Evolutionary conservation across 2,888 invertebrate species (phyloP).

Genomic region (Serrognathus titanus): DNA sequence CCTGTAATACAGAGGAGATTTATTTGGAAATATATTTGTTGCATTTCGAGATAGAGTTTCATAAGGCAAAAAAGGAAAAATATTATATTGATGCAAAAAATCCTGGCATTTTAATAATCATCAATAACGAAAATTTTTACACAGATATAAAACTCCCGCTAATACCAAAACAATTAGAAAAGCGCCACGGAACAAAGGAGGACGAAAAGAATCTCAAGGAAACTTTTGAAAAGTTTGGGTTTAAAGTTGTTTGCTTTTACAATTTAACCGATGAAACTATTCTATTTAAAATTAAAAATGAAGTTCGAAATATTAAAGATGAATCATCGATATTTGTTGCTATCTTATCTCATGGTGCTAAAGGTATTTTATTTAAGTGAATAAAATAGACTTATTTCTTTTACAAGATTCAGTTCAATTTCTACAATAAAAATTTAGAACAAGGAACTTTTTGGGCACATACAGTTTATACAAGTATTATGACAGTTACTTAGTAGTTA

Average conservation of each 20-base stretch:
- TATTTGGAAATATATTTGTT: conserved; percentile 42
- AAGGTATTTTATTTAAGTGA: conserved; percentile 32
- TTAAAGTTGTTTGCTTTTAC: conserved; percentile 33
- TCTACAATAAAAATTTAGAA: no score
- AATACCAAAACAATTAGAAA: conserved; percentile 32
- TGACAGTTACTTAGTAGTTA: no score
- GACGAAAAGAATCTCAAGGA: conserved; percentile 40
- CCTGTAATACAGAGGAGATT: conserved; percentile 20
- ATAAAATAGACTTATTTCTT: neutral
- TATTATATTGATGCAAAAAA: conserved; percentile 35
- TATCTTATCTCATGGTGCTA: conserved; percentile 49
- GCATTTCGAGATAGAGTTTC: conserved; percentile 32
- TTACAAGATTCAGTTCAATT: no score
- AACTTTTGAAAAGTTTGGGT: conserved; percentile 45
- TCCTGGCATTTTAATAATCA: conserved; percentile 46
- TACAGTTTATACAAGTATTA: no score
- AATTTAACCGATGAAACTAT: conserved; percentile 40
- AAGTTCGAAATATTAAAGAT: conserved; percentile 31
- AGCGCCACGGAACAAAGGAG: conserved; percentile 42
- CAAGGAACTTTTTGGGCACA: no score
- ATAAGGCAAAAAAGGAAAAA: conserved; percentile 8
- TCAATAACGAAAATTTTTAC: conserved; percentile 45
- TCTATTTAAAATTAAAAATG: conserved; percentile 28
- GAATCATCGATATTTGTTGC: conserved; percentile 48
- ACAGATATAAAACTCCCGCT: conserved; percentile 22